Evolutionary conservation across 1,140 invertebrate species (phyloP).

Genomic region (Lethrus apterus): DNA sequence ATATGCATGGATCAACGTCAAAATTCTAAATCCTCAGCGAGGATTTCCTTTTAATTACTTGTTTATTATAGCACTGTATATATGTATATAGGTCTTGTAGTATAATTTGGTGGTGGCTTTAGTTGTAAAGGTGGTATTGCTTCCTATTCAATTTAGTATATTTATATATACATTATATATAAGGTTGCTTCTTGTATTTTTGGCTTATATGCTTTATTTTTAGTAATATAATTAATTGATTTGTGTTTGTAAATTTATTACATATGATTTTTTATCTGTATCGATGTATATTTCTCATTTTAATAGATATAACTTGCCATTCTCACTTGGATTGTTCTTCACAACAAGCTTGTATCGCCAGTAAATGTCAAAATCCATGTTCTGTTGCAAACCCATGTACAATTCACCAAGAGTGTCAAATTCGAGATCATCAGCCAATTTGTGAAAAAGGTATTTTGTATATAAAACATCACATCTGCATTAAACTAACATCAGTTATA

Average conservation of each 20-base stretch:
- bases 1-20: constrained; percentile 26
- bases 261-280: constrained; percentile 17
- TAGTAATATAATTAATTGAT: not conserved
- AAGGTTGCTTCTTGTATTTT: constrained; percentile 17
- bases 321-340: constrained; percentile 62
- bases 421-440: constrained; percentile 68
- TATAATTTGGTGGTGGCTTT: constrained; percentile 1
- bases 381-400: constrained; percentile 55
- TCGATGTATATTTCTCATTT: constrained; percentile 24
- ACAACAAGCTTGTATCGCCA: constrained; percentile 68
- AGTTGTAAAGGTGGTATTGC: constrained; percentile 15
- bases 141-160: constrained; percentile 5
- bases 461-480: too few relatives aligned
- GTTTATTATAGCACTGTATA: constrained; percentile 18
- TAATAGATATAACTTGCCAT: constrained; percentile 59
- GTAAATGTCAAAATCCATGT: constrained; percentile 64
- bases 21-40: constrained; percentile 22
- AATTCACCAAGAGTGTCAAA: constrained; percentile 60
- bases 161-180: constrained; percentile 10
- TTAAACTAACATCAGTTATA: too few relatives aligned
- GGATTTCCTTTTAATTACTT: constrained; percentile 16
- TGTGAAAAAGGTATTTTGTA: constrained; percentile 60
- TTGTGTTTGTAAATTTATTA: constrained; percentile 9
- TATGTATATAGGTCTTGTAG: constrained; percentile 18
- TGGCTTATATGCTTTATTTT: constrained; percentile 17